phyloP scores from a whole-genome alignment of 2,113 vertebrate species.

The Alethe castanea region DNA sequence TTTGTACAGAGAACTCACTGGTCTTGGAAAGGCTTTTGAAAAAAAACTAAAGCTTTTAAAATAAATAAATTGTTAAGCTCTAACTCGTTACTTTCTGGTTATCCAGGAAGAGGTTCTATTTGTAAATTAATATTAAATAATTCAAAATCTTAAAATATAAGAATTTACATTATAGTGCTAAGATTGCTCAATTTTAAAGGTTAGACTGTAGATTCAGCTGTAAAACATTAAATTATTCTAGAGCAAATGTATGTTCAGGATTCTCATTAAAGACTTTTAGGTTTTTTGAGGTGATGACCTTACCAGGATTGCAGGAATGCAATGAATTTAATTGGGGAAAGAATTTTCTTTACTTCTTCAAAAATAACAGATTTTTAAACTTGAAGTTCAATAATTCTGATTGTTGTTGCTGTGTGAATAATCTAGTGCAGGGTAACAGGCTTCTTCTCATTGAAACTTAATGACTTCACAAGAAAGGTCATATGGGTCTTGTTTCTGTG shows the following conservation, averaged over 20 bases:
- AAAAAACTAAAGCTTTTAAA: not conserved
- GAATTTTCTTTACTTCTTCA: not conserved
- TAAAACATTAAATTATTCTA: not conserved
- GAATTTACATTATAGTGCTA: not conserved
- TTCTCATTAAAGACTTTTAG: not conserved
- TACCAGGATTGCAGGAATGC: not conserved
- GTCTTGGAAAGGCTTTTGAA: not conserved
- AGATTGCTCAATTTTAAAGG: not conserved
- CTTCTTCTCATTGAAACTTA: not conserved
- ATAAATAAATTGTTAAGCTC: not conserved
- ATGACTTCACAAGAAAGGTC: not conserved
- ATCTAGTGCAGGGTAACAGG: not conserved
- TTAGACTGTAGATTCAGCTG: not conserved
- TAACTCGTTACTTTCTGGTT: not conserved
- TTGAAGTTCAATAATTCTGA: not conserved
- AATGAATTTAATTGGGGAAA: not conserved
- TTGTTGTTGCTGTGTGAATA: not conserved
- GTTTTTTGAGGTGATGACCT: not conserved
- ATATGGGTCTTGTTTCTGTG: not conserved
- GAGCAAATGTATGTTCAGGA: not conserved
- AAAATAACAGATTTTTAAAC: conserved; percentile 18
- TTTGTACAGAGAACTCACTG: not conserved
- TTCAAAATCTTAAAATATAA: not conserved
- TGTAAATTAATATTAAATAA: not conserved
- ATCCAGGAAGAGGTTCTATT: not conserved